Conservation (phyloP, 2,888 invertebrate species). For the Cepaea hortensis region DNA sequence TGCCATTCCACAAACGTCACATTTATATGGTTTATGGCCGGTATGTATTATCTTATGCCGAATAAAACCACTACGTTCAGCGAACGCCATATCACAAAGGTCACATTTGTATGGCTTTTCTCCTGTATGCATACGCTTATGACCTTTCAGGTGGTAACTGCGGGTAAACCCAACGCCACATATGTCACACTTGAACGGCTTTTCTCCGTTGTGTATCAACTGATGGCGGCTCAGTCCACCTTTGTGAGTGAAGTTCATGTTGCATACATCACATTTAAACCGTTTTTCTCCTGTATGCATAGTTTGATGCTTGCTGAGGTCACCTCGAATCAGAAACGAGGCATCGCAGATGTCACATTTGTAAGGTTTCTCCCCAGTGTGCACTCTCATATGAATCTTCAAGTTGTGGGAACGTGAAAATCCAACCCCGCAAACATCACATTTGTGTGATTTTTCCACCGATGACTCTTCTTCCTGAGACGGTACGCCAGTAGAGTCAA, state of each 20-base stretch:
- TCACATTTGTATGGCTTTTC: neutral
- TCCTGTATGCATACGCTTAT: neutral
- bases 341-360: too few species aligned
- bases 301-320: neutral
- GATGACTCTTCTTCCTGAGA: neutral
- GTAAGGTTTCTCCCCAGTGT: too few species aligned
- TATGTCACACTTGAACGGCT: neutral
- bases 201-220: neutral
- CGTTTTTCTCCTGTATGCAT: neutral
- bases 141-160: neutral
- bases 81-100: neutral
- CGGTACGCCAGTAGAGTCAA: neutral
- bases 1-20: conserved; percentile 2
- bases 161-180: neutral
- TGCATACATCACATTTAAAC: neutral
- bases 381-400: too few species aligned
- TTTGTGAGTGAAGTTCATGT: neutral
- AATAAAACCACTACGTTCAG: neutral
- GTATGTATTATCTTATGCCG: neutral
- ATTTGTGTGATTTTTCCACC: neutral
- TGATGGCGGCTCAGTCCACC: neutral
- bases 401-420: neutral
- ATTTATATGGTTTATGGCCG: neutral
- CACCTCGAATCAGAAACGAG: too few species aligned
- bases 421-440: neutral